These are phyloP conservation scores for Agonopterix heracliana DNA, from an alignment of 2,888 invertebrate species.

Conservation along the genomic window DNA sequence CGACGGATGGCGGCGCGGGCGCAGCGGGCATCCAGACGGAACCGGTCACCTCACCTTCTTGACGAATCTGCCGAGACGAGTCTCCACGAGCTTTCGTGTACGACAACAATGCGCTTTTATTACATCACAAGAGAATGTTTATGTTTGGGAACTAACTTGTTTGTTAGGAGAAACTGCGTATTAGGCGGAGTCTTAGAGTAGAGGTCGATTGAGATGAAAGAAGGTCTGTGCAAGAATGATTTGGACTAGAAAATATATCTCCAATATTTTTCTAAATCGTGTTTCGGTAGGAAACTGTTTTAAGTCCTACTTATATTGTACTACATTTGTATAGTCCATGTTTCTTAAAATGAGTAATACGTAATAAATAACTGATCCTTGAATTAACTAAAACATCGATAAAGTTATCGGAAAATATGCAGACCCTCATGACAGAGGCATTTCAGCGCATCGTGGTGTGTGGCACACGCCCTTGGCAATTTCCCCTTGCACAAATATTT, in stretches of 20 bases:
- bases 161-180: no score
- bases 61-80: conserved; percentile 9
- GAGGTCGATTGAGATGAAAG: no score
- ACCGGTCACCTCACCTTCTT: conserved; percentile 20
- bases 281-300: no score
- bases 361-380: no score
- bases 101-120: conserved; percentile 1
- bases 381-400: not conserved
- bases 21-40: conserved; percentile 21
- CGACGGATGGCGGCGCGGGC: conserved; percentile 6
- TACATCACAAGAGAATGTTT: not conserved
- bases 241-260: no score
- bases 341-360: no score
- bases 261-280: no score
- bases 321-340: no score
- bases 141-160: no score
- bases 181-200: no score
- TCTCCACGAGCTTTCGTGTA: conserved; percentile 15
- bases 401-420: conserved; percentile 8
- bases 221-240: no score
- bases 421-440: conserved; percentile 5
- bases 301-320: no score
- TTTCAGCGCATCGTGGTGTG: conserved; percentile 12
- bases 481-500: conserved; percentile 38
- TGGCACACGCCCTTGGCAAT: conserved; percentile 42